Base-by-base conservation (phyloP, 2,113 vertebrate genomes). In the Platichthys stellatus region DNA sequence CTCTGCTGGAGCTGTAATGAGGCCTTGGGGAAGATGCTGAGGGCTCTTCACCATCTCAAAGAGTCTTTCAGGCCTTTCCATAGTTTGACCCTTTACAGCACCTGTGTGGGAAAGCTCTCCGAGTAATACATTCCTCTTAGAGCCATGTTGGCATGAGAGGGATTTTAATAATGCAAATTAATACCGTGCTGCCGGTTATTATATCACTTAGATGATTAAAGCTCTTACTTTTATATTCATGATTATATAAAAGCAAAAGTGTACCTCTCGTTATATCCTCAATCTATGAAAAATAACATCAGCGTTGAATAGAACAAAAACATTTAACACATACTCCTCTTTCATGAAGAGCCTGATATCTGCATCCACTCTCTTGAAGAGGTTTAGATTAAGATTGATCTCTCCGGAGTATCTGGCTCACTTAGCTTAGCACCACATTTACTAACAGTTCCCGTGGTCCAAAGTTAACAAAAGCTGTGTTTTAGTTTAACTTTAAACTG, bases 41-140 rank as follows among this genome's bases (percentile, higher is more conserved):
- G 90, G 68, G 92, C 90, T 90, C 91, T 93, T 82, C 85, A 94
- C 80, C 40, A 74, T 78, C 83, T 84, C 76, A 74, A 75, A 83
- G 74, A 81, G 63, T 72, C 70, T 77, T 86, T 83, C 63, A 81
- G 83, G 65, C 70, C 69, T 76, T 66, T 86, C 0, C 28, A 74
- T 68, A 62, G 69, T 74, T 47, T 62, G 78, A 74, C 76, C 3
- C 75, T 76, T 82, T 86, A 88, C 64, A 82, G 78, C 35, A 23
- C 64, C 80, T 88, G 86, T 87, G 87, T 93, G 92, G 90, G 93
- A 93, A 90, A 90, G 74, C 84, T 63, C 49, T 65, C 60, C 10
- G 58, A 74, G 67, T 62, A 75, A 74, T 26, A 17, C 6, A 47
- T 47, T 76, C 54, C 45, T 68, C 45, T 79, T 62, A 54, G 18